Evolutionary conservation across 1,140 invertebrate genomes (phyloP).

Genomic region (Pantala flavescens): DNA sequence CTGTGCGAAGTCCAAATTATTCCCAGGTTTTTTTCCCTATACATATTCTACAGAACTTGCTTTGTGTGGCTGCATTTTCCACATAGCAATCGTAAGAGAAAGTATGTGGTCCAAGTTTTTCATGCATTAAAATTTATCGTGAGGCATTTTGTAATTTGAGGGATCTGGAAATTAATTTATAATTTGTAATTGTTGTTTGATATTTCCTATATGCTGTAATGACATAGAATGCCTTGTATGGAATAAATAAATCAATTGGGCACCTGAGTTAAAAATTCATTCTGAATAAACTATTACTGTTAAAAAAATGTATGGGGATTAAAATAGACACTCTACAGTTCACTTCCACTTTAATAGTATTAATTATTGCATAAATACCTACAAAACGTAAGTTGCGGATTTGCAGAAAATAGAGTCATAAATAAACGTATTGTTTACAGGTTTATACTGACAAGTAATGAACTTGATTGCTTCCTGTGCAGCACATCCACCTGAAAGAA

Average conservation of each 20-base stretch:
- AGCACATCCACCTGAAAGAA: conserved; percentile 64
- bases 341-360: neutral
- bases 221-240: conserved; percentile 5
- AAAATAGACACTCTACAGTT: too few species aligned
- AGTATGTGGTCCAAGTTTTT: conserved; percentile 6
- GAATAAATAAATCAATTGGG: conserved; percentile 10
- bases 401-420: conserved; percentile 89
- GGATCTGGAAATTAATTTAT: neutral
- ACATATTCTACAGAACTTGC: too few species aligned
- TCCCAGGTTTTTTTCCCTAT: too few species aligned
- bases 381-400: conserved; percentile 48
- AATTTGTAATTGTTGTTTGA: neutral
- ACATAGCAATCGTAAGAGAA: neutral
- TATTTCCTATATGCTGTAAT: conserved; percentile 10
- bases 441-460: conserved; percentile 93
- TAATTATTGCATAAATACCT: neutral
- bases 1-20: too few species aligned
- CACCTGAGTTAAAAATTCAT: neutral
- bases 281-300: neutral
- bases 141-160: neutral
- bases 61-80: too few species aligned
- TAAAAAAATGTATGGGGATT: neutral
- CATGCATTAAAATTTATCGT: neutral
- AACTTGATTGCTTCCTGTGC: conserved; percentile 97
- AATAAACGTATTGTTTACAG: conserved; percentile 90